These are phyloP conservation scores for Bergia sp. DNA, from an alignment of 92 coral and sea anemone species.

Conservation along the genomic window DNA sequence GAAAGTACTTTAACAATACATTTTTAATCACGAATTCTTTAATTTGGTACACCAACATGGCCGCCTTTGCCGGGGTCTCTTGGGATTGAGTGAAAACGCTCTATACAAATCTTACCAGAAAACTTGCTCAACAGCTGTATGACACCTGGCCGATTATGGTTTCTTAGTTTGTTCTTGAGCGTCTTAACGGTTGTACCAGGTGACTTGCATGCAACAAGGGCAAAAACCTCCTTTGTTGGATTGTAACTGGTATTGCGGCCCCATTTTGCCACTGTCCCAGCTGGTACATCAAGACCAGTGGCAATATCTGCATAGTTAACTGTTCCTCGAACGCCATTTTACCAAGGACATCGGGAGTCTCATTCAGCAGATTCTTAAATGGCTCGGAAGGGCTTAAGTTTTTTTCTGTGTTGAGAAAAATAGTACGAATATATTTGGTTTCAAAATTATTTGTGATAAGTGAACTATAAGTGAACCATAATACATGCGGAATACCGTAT, in stretches of 20 bases:
- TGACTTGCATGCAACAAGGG: background rate
- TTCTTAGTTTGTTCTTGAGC: constrained; percentile 16
- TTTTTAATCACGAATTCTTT: no score
- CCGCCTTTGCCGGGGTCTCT: no score
- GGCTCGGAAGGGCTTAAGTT: background rate
- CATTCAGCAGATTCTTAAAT: background rate
- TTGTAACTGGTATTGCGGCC: constrained; percentile 22
- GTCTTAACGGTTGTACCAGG: constrained; percentile 7
- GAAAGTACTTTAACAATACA: no score
- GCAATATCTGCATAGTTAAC: constrained; percentile 8
- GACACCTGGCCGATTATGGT: background rate
- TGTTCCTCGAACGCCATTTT: constrained; percentile 32
- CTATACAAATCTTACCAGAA: constrained; percentile 5
- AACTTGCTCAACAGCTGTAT: constrained; percentile 4
- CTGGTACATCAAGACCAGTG: constrained; percentile 10
- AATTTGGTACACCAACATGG: no score
- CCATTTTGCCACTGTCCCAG: constrained; percentile 10
- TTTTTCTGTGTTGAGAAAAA: background rate
- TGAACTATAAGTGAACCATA: no score
- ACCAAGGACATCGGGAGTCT: constrained; percentile 28
- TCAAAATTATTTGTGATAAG: no score
- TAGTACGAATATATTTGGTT: no score
- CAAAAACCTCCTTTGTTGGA: constrained; percentile 13
- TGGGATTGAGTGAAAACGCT: no score
- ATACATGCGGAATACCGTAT: no score